phyloP scores from a whole-genome alignment of 2,113 vertebrate species.

The Trogon surrucura region DNA sequence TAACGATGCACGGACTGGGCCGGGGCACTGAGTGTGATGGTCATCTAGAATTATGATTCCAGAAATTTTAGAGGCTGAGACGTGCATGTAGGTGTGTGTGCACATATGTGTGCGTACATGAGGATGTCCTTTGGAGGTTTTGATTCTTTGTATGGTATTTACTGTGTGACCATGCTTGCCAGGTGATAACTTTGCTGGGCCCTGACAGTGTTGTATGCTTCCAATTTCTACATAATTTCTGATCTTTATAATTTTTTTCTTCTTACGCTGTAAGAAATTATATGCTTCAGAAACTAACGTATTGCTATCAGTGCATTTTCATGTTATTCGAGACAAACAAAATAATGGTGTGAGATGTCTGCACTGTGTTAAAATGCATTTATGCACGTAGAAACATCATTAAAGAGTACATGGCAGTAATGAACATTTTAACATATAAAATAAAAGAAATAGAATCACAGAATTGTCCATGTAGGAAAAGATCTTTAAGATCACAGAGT shows the following conservation, averaged over 20 bases:
- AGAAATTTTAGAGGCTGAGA: not conserved
- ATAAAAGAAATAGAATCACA: not conserved
- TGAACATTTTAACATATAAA: not conserved
- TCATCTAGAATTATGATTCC: not conserved
- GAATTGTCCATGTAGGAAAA: too few species aligned
- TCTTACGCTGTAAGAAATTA: not conserved
- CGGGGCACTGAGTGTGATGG: not conserved
- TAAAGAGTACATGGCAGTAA: not conserved
- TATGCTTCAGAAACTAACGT: not conserved
- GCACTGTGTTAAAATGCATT: not conserved
- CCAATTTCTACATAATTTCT: not conserved
- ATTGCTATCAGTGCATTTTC: not conserved
- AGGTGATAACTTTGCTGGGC: not conserved
- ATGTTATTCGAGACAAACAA: not conserved
- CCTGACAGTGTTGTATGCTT: not conserved
- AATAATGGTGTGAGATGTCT: not conserved
- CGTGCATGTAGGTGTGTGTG: not conserved
- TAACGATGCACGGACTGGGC: not conserved
- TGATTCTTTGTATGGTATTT: not conserved
- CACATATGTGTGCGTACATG: not conserved
- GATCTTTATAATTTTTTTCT: not conserved
- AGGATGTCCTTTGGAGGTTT: not conserved
- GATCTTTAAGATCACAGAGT: too few species aligned
- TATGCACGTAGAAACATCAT: not conserved
- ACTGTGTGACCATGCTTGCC: not conserved